These are phyloP conservation scores for Colletes collaris DNA, from an alignment of 2,888 invertebrate genomes.

Conservation along the genomic window DNA sequence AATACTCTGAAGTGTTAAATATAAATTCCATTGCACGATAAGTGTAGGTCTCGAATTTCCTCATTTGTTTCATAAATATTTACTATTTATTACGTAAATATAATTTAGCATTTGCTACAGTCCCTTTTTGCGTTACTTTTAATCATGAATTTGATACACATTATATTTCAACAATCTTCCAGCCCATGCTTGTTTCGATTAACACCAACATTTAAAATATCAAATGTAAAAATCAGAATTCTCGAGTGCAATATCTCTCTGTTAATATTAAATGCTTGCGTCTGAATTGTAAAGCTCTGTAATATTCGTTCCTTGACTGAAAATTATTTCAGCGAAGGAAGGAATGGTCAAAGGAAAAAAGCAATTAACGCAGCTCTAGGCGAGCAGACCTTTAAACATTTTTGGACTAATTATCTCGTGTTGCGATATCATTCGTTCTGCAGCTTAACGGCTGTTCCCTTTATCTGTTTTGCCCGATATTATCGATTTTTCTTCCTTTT, in stretches of 20 bases:
- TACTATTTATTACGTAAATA: no score
- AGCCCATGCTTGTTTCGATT: no score
- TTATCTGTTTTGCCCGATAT: slow-evolving; percentile 44
- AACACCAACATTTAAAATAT: no score
- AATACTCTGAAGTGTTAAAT: neutral
- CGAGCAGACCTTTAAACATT: neutral
- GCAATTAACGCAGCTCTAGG: slow-evolving; percentile 5
- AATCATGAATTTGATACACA: no score
- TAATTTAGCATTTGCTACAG: no score
- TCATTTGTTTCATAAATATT: no score
- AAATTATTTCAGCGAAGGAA: neutral
- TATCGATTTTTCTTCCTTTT: slow-evolving; percentile 37
- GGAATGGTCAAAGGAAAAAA: neutral
- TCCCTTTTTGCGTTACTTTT: no score
- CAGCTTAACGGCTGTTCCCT: slow-evolving; percentile 33
- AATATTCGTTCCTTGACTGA: neutral
- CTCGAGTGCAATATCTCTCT: neutral
- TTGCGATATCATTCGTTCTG: neutral
- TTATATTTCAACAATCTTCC: no score
- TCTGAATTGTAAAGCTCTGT: neutral
- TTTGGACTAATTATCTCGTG: slow-evolving; percentile 19
- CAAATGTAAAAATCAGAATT: no score
- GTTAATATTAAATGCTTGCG: neutral
- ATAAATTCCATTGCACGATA: no score
- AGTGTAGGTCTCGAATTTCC: no score